Conservation (phyloP, 2,888 invertebrate species). For the Drosophila atroscutellata region DNA sequence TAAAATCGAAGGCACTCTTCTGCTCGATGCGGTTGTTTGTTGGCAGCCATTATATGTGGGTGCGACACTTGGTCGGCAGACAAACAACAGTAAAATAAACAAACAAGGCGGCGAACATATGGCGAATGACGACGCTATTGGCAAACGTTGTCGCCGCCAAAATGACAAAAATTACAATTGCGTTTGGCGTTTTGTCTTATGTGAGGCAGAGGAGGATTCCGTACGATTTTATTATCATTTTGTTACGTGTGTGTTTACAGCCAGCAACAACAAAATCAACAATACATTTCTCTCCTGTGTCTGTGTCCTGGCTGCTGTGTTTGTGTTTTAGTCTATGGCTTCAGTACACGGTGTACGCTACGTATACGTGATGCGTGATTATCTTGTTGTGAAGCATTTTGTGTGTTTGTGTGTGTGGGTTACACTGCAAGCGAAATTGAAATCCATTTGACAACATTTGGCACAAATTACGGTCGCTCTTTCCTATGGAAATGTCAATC, state of each 20-base stretch:
- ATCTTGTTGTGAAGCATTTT: constrained; percentile 55
- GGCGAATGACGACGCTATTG: constrained; percentile 36
- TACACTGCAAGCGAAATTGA: constrained; percentile 51
- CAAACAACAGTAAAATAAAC: constrained; percentile 30
- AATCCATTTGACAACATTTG: constrained; percentile 65
- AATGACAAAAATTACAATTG: constrained; percentile 76
- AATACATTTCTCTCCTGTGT: constrained; percentile 1
- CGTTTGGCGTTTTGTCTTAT: constrained; percentile 69
- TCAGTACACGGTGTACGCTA: constrained; percentile 34
- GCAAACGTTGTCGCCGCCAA: constrained; percentile 56
- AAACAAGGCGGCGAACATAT: constrained; percentile 49
- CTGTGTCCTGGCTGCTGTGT: constrained; percentile 16
- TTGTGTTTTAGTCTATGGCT: constrained; percentile 27
- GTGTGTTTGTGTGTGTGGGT: constrained; percentile 2
- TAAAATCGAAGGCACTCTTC: constrained; percentile 6
- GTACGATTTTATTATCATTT: constrained; percentile 79
- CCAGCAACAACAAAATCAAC: constrained; percentile 42
- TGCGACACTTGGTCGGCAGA: constrained; percentile 65
- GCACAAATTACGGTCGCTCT: constrained; percentile 51
- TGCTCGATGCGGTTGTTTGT: not conserved
- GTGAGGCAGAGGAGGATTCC: constrained; percentile 71
- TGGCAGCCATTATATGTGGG: constrained; percentile 28
- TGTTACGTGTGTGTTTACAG: constrained; percentile 80
- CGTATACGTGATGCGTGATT: constrained; percentile 77
- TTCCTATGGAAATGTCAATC: constrained; percentile 40